These are phyloP conservation scores for Melanerpes aurifrons DNA, from an alignment of 2,113 vertebrate species.

Conservation along the genomic window DNA sequence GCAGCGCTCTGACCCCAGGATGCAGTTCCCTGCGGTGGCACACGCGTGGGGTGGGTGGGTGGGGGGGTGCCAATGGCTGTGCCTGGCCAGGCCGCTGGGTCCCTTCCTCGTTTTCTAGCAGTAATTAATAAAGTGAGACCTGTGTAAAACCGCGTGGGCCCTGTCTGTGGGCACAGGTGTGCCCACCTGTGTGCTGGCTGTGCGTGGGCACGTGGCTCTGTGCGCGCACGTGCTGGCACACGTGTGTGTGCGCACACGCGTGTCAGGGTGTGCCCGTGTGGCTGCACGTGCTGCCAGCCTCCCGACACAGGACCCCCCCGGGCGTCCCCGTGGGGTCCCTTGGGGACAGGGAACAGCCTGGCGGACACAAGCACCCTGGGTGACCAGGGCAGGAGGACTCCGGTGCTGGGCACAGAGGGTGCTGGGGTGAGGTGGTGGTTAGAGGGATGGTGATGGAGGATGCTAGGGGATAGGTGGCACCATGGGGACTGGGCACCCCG, in stretches of 20 bases:
- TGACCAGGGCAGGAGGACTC: too few relatives aligned
- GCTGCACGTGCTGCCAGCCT: background rate
- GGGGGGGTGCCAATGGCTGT: rapidly evolving
- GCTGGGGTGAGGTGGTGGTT: too few relatives aligned
- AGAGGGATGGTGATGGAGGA: too few relatives aligned
- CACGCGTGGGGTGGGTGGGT: background rate
- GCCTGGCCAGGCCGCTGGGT: rapidly evolving
- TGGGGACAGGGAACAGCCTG: too few relatives aligned
- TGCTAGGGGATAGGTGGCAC: background rate
- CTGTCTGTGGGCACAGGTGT: background rate
- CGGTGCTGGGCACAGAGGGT: too few relatives aligned
- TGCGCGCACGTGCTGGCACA: too few relatives aligned
- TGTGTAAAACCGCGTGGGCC: background rate
- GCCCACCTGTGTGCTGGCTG: too few relatives aligned
- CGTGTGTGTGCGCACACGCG: background rate
- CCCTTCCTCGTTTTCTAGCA: background rate
- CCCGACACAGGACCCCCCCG: background rate
- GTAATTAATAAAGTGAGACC: slow-evolving; percentile 2
- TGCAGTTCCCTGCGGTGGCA: too few relatives aligned
- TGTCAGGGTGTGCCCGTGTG: too few relatives aligned
- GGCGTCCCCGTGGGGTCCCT: background rate
- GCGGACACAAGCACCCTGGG: too few relatives aligned
- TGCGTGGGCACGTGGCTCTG: background rate
- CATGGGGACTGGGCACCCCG: too few relatives aligned
- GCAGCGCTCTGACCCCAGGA: too few relatives aligned